Evolutionary conservation across 2,113 vertebrate species (phyloP), one percentile per base, ranked within the genome.

Genomic region (Hepsetus odoe): DNA sequence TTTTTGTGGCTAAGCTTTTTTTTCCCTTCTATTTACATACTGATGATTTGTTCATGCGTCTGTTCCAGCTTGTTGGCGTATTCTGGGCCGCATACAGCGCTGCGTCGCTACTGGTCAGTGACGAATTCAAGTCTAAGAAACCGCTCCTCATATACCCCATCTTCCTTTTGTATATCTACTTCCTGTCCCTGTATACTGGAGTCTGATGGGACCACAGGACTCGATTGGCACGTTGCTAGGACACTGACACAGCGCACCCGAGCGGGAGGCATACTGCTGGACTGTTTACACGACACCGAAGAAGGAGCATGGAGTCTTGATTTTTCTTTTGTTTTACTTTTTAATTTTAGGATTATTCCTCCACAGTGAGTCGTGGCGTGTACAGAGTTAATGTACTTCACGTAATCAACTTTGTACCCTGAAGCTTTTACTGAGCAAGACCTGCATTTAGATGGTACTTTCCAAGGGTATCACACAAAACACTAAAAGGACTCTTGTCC

Each of bases 101-200:
- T 79, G 97, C 97, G 75, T 99, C 97, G 2, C 93, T 99, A 88
- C 94, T 99, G 55, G 98, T 98, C 5, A 96, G 97, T 86, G 97
- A 99, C 91, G 97, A 99, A 90, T 98, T 99, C 89, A 99, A 99
- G 93, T 98, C 96, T 1, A 99, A 99, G 95, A 99, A 99, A 89
- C 97, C 97, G 76, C 96, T 99, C 33, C 95, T 99, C 91, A 99
- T 99, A 89, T 99, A 99, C 88, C 98, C 98, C 70, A 98, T 99
- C 87, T 97, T 99, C 89, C 95, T 99, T 91, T 91, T 99, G 93
- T 99, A 99, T 87, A 99, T 99, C 89, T 99, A 99, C 93, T 99
- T 99, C 93, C 92, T 99, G 87, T 99, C 98, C 64, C 94, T 99
- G 80, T 99, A 99, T 90, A 99, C 97, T 59, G 98, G 98, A n/a